Evolutionary conservation across 2,113 vertebrate species (phyloP).

Genomic region (Erythrocebus patas): DNA sequence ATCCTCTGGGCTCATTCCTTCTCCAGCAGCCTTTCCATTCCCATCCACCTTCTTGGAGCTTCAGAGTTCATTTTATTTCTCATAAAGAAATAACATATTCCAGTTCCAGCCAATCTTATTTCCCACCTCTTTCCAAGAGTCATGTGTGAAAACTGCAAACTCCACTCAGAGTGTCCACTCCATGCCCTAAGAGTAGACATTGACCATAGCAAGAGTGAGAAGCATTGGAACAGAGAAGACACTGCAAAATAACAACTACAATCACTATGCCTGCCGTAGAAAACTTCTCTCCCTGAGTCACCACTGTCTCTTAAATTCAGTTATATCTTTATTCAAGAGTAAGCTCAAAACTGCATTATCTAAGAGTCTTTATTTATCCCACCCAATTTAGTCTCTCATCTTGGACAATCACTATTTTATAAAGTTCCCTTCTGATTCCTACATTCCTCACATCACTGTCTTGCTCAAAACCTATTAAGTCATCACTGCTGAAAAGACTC

Average conservation of each 20-base stretch:
- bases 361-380: not conserved
- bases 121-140: not conserved
- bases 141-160: not conserved
- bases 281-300: not conserved
- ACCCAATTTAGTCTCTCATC: not conserved
- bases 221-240: not conserved
- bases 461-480: not conserved
- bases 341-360: not conserved
- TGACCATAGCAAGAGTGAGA: fast-evolving
- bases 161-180: not conserved
- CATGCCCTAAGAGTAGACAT: too few species aligned
- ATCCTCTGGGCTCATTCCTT: not conserved
- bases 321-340: not conserved
- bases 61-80: not conserved
- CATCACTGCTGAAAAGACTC: not conserved
- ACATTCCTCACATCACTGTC: not conserved
- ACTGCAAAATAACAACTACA: not conserved
- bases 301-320: not conserved
- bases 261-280: not conserved
- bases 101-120: not conserved
- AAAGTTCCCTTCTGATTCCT: not conserved
- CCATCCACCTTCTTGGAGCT: not conserved
- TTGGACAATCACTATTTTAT: not conserved
- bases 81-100: not conserved
- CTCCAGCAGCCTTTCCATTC: not conserved